Evolutionary conservation across 2,888 invertebrate species (phyloP), one percentile per base, ranked within the genome.

Genomic region (Onthophagus sagittarius): DNA sequence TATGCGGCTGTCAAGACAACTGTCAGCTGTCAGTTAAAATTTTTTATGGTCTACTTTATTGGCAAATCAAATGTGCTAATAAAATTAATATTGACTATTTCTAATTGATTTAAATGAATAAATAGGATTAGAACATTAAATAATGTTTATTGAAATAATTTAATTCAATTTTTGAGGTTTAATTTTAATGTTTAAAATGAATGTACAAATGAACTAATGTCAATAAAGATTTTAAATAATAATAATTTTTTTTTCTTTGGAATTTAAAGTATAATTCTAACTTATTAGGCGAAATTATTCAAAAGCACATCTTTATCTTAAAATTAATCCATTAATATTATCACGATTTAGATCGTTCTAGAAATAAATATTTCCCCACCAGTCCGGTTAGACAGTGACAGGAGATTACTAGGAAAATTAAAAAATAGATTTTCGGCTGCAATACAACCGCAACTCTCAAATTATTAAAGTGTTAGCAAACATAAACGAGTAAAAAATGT

Each of bases 1-100:
- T 67, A 67, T 67, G 67, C 67, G 31, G 67, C 67, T 67, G 67
- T 67, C 67, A 67, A 31, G 31, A 15, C 23, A 23, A 13, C 62
- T 62, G 62, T 63, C 63, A 63, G 31, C 67, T 67, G 67, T 67
- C 67, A 67, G 67, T 9, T 67, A 15, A 23, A 23, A 67, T 31
- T 13, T 67, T 53, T 67, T n/a, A 31, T n/a, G 15, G 15, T 15
- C 23, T 15, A 67, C 31, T 31, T 31, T n/a, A 15, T 23, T 31
- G 11, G 15, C 23, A 67, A 32, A 13, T 4, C 31, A 67, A 32
- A n/a, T 31, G 67, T 32, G 32, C 67, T 67, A 67, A 67, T 23
- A 23, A 23, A 23, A 23, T 23, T 2, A 23, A 23, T 23, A 23
- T 23, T 3, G 2, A 23, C 23, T 23, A 23, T 23, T 23, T 23